phyloP scores from a whole-genome alignment of 2,888 invertebrate genomes.

The Synanthedon myopaeformis region DNA sequence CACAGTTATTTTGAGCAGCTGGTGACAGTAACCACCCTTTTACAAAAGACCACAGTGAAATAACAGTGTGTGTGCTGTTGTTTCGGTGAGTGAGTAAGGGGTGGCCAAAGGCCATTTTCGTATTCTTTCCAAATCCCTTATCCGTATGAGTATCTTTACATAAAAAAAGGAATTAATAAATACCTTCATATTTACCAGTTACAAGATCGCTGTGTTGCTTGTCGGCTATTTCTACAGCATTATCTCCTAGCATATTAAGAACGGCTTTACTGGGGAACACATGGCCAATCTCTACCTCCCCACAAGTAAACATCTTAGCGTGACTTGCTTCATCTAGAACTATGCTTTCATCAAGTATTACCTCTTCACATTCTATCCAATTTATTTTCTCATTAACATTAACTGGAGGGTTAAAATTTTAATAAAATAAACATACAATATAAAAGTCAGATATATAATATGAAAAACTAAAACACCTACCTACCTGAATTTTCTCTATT shows the following conservation, averaged over 20 bases:
- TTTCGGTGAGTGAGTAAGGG: too few species aligned
- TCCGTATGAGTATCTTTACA: too few species aligned
- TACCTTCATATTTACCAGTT: constrained; percentile 82
- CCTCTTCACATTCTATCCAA: constrained; percentile 44
- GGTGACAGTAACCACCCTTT: too few species aligned
- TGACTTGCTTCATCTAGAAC: constrained; percentile 34
- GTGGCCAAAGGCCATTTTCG: too few species aligned
- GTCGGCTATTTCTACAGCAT: constrained; percentile 66
- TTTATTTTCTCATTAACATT: constrained; percentile 9
- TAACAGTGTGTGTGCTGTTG: too few species aligned
- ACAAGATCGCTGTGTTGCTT: constrained; percentile 79
- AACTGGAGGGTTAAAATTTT: constrained; percentile 1
- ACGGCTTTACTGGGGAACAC: constrained; percentile 44
- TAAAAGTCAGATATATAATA: neutral
- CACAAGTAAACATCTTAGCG: constrained; percentile 52
- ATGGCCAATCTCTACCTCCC: constrained; percentile 59
- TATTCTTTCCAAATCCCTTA: too few species aligned
- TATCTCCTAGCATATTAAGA: constrained; percentile 28
- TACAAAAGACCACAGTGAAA: too few species aligned
- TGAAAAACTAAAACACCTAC: neutral
- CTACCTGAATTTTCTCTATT: constrained; percentile 14
- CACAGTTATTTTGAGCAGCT: too few species aligned
- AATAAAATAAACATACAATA: neutral
- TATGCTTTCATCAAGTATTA: constrained; percentile 29
- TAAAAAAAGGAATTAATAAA: neutral